Evolutionary conservation across 2,113 vertebrate species (phyloP).

Genomic region (Cyanistes caeruleus): DNA sequence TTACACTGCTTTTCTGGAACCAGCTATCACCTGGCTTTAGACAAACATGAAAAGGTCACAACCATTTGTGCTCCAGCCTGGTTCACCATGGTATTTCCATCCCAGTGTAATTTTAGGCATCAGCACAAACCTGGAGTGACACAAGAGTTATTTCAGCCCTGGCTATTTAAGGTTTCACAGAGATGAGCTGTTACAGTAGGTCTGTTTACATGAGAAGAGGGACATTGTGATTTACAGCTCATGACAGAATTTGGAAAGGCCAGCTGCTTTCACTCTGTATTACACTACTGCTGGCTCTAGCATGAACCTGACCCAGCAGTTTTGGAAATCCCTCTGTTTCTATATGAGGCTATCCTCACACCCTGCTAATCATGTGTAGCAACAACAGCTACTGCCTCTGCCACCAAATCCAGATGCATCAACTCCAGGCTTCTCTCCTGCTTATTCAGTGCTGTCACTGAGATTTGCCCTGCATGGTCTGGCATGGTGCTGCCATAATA

Average conservation of each 20-base stretch:
- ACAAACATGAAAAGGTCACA: not conserved
- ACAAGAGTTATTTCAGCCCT: not conserved
- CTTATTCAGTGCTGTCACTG: not conserved
- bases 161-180: constrained; percentile 20
- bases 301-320: not conserved
- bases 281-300: not conserved
- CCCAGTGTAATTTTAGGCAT: not conserved
- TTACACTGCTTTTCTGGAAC: not conserved
- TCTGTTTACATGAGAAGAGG: not conserved
- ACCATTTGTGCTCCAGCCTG: not conserved
- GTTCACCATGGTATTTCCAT: not conserved
- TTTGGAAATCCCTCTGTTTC: not conserved
- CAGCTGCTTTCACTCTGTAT: not conserved
- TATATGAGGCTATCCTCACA: not conserved
- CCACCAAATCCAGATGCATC: not conserved
- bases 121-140: constrained; percentile 13
- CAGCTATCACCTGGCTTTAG: not conserved
- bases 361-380: not conserved
- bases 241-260: not conserved
- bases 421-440: not conserved
- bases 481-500: not conserved
- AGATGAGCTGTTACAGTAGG: constrained; percentile 32
- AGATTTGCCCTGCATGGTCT: not conserved
- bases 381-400: not conserved
- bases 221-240: constrained; percentile 8